Evolutionary conservation across 2,888 invertebrate species (phyloP).

Genomic region (Drosophila meridionalis): DNA sequence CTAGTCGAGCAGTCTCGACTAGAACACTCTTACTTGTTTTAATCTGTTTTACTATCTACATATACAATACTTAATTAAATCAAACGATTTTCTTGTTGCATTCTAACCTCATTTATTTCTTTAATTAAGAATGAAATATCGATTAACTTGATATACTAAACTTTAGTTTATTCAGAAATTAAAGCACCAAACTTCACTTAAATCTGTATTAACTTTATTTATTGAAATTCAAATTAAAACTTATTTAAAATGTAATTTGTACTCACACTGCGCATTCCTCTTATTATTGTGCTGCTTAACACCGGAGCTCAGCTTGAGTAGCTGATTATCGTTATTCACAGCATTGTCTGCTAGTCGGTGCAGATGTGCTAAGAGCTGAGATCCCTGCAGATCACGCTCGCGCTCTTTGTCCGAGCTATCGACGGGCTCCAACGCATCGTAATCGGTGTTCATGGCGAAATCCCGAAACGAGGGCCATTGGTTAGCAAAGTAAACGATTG

Average conservation of each 20-base stretch:
- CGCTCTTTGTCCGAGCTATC: conserved; percentile 52
- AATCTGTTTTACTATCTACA: no score
- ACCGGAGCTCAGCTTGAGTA: conserved; percentile 29
- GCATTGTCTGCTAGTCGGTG: conserved; percentile 56
- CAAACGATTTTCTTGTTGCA: no score
- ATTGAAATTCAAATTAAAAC: background rate
- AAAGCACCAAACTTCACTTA: background rate
- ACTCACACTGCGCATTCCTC: conserved; percentile 84
- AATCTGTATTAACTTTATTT: background rate
- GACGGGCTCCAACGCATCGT: conserved; percentile 49
- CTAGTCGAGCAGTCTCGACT: no score
- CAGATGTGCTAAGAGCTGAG: conserved; percentile 68
- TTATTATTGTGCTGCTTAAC: conserved; percentile 81
- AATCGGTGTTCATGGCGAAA: conserved; percentile 71
- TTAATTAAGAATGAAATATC: background rate
- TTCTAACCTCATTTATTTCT: no score
- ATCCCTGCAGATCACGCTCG: conserved; percentile 18
- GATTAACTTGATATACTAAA: background rate
- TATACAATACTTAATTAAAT: no score
- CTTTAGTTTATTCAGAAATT: background rate
- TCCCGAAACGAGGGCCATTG: conserved; percentile 82
- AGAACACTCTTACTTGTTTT: no score
- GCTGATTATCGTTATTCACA: conserved; percentile 35
- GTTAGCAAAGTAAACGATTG: conserved; percentile 59
- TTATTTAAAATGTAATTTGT: background rate